Evolutionary conservation across 2,888 invertebrate genomes (phyloP), one percentile per base, ranked within the genome.

Genomic region (Pandemis corylana): DNA sequence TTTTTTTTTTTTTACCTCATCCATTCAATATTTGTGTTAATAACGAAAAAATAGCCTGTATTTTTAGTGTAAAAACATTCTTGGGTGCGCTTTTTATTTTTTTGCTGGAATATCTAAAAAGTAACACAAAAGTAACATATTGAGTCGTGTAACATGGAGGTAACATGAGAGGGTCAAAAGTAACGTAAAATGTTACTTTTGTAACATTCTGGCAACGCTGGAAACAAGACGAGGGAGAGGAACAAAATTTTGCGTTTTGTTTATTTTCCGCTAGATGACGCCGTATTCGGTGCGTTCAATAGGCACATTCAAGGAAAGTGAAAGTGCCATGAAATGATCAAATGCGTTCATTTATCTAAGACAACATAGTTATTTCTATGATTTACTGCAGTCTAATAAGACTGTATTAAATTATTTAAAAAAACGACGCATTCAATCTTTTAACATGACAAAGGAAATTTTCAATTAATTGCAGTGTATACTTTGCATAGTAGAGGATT

Each of bases 141-240:
- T n/a, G n/a, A n/a, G n/a, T n/a, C n/a, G n/a, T n/a, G n/a, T n/a
- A n/a, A n/a, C n/a, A n/a, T n/a, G n/a, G n/a, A n/a, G n/a, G n/a
- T n/a, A n/a, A n/a, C n/a, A n/a, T n/a, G n/a, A n/a, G n/a, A n/a
- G n/a, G n/a, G n/a, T n/a, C n/a, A n/a, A n/a, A n/a, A n/a, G n/a
- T n/a, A n/a, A n/a, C n/a, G n/a, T n/a, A n/a, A n/a, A n/a, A n/a
- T n/a, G n/a, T n/a, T n/a, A n/a, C n/a, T n/a, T n/a, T n/a, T n/a
- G n/a, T n/a, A n/a, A n/a, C n/a, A n/a, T n/a, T n/a, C n/a, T n/a
- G n/a, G n/a, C n/a, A n/a, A n/a, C n/a, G n/a, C n/a, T n/a, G n/a
- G 89, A 90, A 89, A 89, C 87, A 88, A 87, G 85, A 84, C 86
- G 84, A 80, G 81, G 79, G 82, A 84, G 83, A 86, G 79, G 84